phyloP scores from a whole-genome alignment of 2,797 vertebrate species.

The Oreortyx pictus region DNA sequence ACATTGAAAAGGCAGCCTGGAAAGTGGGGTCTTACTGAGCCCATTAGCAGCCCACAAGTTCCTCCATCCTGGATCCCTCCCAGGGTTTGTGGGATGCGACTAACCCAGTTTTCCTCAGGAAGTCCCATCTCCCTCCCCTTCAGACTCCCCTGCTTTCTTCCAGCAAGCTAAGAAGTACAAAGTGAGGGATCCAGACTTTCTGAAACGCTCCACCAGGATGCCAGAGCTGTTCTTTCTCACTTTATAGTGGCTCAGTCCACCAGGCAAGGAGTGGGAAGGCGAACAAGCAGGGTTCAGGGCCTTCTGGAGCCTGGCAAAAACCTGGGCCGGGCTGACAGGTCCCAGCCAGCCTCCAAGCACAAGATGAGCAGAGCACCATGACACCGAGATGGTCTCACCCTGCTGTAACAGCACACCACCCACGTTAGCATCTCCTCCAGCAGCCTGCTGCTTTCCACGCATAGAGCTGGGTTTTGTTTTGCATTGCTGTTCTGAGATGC shows the following conservation, averaged over 20 bases:
- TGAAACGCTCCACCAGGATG: neutral
- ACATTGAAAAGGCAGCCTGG: conserved; percentile 34
- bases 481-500: neutral
- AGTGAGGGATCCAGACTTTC: neutral
- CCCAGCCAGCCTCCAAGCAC: rapidly evolving
- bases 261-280: neutral
- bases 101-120: conserved; percentile 21
- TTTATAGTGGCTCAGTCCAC: neutral
- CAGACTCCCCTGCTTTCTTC: neutral
- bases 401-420: rapidly evolving
- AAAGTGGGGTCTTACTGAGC: conserved; percentile 51
- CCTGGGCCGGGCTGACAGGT: neutral
- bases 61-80: conserved; percentile 8
- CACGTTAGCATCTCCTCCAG: neutral
- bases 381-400: rapidly evolving
- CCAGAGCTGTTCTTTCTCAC: neutral
- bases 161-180: neutral
- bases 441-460: neutral
- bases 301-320: neutral
- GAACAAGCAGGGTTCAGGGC: neutral
- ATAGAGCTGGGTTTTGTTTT: neutral
- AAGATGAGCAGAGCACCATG: neutral
- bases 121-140: neutral
- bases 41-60: conserved; percentile 35
- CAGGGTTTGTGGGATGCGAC: neutral